Base-by-base conservation (phyloP, 2,888 invertebrate species). In the Diaperis boleti region DNA sequence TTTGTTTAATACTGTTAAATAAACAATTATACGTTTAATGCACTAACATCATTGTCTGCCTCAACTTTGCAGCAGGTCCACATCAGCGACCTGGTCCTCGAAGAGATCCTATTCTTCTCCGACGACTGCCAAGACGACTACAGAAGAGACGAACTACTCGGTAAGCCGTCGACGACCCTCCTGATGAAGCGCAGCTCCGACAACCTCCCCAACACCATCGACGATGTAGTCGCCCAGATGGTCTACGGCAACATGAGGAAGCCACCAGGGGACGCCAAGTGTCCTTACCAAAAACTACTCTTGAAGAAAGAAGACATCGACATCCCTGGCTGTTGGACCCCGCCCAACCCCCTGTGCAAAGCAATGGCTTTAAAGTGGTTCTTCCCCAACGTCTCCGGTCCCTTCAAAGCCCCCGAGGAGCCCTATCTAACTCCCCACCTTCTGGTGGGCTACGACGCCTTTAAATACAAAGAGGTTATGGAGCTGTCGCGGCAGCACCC, bases 361-460 rank as follows among this genome's bases (percentile, higher is more conserved):
- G 80, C 80, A 1, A 72, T 76, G 3, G 80, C 80, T 10, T 69
- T 84, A 7, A 80, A 82, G 63, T 69, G 80, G 17, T 69, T 83
- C 1, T 83, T 83, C 64, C 82, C 82, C 0, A 75, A 71, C 49
- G 82, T 87, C 76, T 84, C 87, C 0, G 80, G 82, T 0, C 79
- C 85, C 0, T 83, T 87, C 52, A 82, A 87, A 26, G 84, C 88
- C 33, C 86, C 89, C 0, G 86, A 88, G 33, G 78, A 84, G 0
- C 85, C 86, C 0, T 84, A 86, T 50, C 88, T n/a, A n/a, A n/a
- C 89, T 0, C 89, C 89, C 0, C 88, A 89, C 80, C 76, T 89
- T 56, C 85, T 87, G 1, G 83, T 92, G 68, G 85, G 89, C 66
- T 92, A 88, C 75, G 89, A 90, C 47, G 88, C 89, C 4, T 86